A percentile compares a stretch with the other conserved stretches of the same genome.
Evolutionary conservation across 2,888 invertebrate species (phyloP).

Genomic region (Scaptomyza cyrtandrae): DNA sequence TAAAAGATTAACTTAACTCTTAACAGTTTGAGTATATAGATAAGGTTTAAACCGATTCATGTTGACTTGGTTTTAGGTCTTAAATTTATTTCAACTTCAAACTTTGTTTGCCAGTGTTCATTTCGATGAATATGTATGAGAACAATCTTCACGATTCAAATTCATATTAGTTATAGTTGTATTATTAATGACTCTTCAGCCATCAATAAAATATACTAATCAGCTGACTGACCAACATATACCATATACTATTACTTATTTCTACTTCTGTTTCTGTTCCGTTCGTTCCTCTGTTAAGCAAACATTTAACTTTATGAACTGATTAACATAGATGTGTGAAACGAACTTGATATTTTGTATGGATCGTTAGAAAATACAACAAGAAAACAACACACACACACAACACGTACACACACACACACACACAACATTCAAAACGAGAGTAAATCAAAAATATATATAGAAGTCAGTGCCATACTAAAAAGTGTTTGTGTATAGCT

Average conservation of each 20-base stretch:
- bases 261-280: neutral
- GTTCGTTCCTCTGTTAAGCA: constrained; percentile 7
- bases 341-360: constrained; percentile 74
- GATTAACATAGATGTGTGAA: constrained; percentile 70
- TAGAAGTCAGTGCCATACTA: neutral
- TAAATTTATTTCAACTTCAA: too few relatives aligned
- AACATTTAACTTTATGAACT: constrained; percentile 64
- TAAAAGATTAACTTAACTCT: too few relatives aligned
- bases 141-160: neutral
- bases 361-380: constrained; percentile 35
- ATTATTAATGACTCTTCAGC: neutral
- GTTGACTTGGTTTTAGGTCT: too few relatives aligned
- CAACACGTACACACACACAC: too few relatives aligned
- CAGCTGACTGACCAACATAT: constrained; percentile 34
- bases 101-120: neutral
- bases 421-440: constrained; percentile 48
- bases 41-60: too few relatives aligned
- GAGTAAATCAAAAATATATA: constrained; percentile 32
- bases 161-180: neutral
- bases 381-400: constrained; percentile 22
- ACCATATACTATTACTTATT: constrained; percentile 18
- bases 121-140: neutral
- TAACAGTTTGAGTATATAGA: too few relatives aligned
- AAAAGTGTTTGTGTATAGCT: constrained; percentile 37
- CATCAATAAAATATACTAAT: constrained; percentile 29